phyloP scores from a whole-genome alignment of 2,113 vertebrate genomes.

The Glareola pratincola region DNA sequence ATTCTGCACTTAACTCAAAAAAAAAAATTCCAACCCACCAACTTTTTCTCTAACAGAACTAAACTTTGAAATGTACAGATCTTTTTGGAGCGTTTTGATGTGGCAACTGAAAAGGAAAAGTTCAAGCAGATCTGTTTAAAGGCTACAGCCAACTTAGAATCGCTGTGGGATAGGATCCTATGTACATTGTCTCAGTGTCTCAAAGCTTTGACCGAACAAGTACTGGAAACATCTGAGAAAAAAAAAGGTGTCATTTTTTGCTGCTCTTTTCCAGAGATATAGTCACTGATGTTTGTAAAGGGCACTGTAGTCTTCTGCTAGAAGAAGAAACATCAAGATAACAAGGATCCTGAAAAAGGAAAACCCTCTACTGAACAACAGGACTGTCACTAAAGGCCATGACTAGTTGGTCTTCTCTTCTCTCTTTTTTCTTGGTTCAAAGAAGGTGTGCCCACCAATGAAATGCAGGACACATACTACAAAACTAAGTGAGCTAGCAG shows the following conservation, averaged over 20 bases:
- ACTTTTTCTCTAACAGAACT: neutral
- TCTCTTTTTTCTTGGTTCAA: neutral
- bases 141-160: neutral
- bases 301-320: neutral
- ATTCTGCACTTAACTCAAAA: neutral
- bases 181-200: neutral
- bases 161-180: neutral
- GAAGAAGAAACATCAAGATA: neutral
- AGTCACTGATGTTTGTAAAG: neutral
- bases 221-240: conserved; percentile 5
- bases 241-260: neutral
- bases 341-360: neutral
- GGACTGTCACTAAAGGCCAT: neutral
- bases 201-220: neutral
- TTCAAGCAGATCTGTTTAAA: neutral
- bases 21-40: neutral
- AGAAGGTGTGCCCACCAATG: neutral
- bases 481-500: neutral
- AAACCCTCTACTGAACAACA: neutral
- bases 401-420: neutral
- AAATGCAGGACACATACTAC: neutral
- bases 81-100: neutral
- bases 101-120: neutral
- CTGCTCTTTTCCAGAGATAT: neutral
- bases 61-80: neutral